A percentile compares a stretch with the other conserved stretches of the same genome.
These are phyloP conservation scores for Eilema sororculum DNA, from an alignment of 2,888 invertebrate genomes.

Conservation along the genomic window DNA sequence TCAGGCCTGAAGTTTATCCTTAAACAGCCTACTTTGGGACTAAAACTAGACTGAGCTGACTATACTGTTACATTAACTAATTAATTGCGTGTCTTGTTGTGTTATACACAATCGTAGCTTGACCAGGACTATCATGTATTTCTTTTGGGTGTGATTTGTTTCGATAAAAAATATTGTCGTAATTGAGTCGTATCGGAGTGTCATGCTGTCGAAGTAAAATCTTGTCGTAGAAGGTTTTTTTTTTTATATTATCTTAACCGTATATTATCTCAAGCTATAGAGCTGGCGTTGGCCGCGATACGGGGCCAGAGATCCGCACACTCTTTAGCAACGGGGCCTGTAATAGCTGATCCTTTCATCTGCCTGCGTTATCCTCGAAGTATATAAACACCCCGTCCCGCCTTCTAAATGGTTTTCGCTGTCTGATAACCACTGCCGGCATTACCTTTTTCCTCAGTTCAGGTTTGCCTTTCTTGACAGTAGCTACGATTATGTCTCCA, in stretches of 20 bases:
- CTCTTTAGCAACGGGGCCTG: conserved; percentile 99
- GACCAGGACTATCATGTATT: too few relatives aligned
- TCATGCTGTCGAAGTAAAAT: too few relatives aligned
- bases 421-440: conserved; percentile 99
- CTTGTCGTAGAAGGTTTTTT: too few relatives aligned
- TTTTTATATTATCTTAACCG: conserved; percentile 61
- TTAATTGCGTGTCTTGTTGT: too few relatives aligned
- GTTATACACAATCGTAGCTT: too few relatives aligned
- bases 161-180: too few relatives aligned
- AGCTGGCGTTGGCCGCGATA: conserved; percentile 97
- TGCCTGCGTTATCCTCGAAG: conserved; percentile 99
- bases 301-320: conserved; percentile 99
- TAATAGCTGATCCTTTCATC: conserved; percentile 99
- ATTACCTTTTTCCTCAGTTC: conserved; percentile 99
- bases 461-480: conserved; percentile 99
- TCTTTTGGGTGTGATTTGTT: too few relatives aligned
- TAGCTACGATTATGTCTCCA: conserved; percentile 99
- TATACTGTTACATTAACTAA: neutral
- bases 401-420: conserved; percentile 99
- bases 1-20: neutral
- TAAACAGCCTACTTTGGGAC: neutral
- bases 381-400: conserved; percentile 99
- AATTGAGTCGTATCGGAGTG: too few relatives aligned
- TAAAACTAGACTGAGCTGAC: neutral
- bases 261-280: conserved; percentile 92